Conservation (phyloP, 2,797 vertebrate genomes). For the Esox masquinongy region DNA sequence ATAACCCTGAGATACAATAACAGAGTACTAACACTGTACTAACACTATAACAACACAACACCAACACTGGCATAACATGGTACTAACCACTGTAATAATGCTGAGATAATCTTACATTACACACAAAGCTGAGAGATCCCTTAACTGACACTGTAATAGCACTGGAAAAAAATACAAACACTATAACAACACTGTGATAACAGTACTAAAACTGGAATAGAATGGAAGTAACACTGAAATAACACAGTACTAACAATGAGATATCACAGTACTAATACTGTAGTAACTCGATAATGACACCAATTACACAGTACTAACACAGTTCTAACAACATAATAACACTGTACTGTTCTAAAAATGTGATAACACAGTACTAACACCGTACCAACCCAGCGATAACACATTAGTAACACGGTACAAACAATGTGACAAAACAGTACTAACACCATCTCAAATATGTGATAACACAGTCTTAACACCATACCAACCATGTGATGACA, state of each 20-base stretch:
- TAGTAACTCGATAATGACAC: no score
- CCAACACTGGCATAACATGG: rapidly evolving
- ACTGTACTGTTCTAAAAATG: no score
- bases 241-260: background rate
- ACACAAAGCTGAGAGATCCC: no score
- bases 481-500: no score
- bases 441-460: no score
- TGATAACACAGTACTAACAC: background rate
- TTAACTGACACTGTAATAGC: no score
- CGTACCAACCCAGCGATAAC: no score
- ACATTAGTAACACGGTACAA: no score
- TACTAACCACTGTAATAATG: no score
- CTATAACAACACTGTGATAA: background rate
- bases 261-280: background rate
- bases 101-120: no score
- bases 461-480: no score
- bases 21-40: background rate
- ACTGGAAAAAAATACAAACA: background rate
- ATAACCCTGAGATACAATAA: background rate
- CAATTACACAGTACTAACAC: background rate
- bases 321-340: background rate
- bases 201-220: background rate
- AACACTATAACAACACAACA: background rate
- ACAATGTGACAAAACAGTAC: no score
- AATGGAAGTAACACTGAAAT: background rate